Base-by-base conservation (phyloP, 1,140 invertebrate species). In the Asobara japonica region DNA sequence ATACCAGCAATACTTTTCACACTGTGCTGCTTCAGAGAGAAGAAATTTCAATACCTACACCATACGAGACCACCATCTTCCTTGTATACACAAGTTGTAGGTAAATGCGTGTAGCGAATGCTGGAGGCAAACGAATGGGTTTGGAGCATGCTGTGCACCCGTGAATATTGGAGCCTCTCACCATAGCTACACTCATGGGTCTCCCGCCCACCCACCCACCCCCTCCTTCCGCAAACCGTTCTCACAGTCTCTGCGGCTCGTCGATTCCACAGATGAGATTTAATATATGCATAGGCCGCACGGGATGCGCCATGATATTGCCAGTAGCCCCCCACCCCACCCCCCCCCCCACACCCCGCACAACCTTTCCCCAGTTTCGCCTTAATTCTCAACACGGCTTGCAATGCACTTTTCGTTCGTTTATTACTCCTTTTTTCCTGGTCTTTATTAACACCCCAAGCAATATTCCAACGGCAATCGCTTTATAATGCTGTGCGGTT, bases 231-330 rank as follows among this genome's bases (percentile, higher is more conserved):
- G 16, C 36, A 38, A 38, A 38, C 36, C 36, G n/a, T 51, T 51
- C 45, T 51, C 45, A 51, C 45, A 51, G n/a, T 51, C 8, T 51
- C 45, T 36, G 30, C 30, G 16, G 33, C 16, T 25, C 30, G 64
- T 65, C 31, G 18, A 65, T 65, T 65, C 33, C 6, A 25, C 36
- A 41, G 64, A 65, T 65, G 33, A 65, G 64, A 65, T 65, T 65
- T 65, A 65, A 65, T 65, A 65, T 65, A 65, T 65, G 64, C 64
- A 45, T 41, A 27, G 18, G 33, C 64, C 64, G 36, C 38, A 27
- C 18, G 11, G 56, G 56, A 29, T 60, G 56, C 56, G 6, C n/a
- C 45, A 51, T 60, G 25, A 60, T 60, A 60, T 60, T 60, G 56
- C 56, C 25, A n/a, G 11, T 10, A 29, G 0, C 29, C 56, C 13